Conservation (phyloP, 2,888 invertebrate species). For the Dusona sp. region DNA sequence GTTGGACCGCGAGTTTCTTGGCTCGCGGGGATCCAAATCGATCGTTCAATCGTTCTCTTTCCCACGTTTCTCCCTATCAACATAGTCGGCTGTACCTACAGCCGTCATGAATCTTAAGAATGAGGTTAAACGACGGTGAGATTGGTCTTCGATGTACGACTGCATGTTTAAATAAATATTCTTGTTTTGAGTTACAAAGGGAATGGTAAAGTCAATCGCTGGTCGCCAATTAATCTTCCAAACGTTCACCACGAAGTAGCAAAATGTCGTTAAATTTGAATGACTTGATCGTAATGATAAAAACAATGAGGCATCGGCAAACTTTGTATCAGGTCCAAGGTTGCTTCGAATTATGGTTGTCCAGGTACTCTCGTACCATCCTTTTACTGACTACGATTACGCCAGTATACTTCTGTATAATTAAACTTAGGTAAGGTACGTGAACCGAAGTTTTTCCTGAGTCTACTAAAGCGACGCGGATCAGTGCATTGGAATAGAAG, state of each 20-base stretch:
- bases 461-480: neutral
- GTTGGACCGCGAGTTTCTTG: slow-evolving; percentile 19
- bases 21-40: slow-evolving; percentile 47
- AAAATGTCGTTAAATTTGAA: neutral
- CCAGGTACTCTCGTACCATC: neutral
- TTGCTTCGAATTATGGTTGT: neutral
- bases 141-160: slow-evolving; percentile 43
- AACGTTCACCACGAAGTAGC: neutral
- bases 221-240: slow-evolving; percentile 5
- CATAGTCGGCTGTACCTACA: slow-evolving; percentile 1
- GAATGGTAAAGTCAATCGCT: slow-evolving; percentile 28
- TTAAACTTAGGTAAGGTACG: neutral
- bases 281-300: neutral
- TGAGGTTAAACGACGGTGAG: slow-evolving; percentile 56
- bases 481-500: neutral
- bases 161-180: slow-evolving; percentile 46
- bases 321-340: neutral
- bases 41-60: slow-evolving; percentile 57
- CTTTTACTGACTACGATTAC: neutral
- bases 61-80: slow-evolving; percentile 54
- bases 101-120: slow-evolving; percentile 48
- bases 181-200: slow-evolving; percentile 34
- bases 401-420: neutral
- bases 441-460: neutral
- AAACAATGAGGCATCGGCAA: slow-evolving; percentile 15